phyloP scores from a whole-genome alignment of 2,888 invertebrate species.

The Cheilosia grossa region DNA sequence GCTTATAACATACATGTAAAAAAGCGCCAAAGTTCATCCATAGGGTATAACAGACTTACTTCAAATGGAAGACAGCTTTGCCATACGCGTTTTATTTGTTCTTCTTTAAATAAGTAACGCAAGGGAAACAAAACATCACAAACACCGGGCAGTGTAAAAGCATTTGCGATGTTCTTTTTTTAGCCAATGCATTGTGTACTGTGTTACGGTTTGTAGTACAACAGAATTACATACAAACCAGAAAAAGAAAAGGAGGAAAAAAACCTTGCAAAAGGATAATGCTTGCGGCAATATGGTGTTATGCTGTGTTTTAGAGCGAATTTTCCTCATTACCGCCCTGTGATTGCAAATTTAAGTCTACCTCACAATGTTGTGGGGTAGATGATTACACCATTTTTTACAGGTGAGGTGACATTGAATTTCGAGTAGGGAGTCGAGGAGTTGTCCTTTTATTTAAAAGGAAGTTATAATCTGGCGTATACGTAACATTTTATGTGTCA shows the following conservation, averaged over 20 bases:
- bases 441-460: constrained; percentile 2
- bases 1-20: too few species aligned
- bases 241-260: not conserved
- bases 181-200: constrained; percentile 57
- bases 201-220: constrained; percentile 49
- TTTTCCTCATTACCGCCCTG: constrained; percentile 61
- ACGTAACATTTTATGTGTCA: constrained; percentile 41
- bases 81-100: not conserved
- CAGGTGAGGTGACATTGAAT: constrained; percentile 21
- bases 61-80: not conserved
- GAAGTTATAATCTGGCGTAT: constrained; percentile 37
- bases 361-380: constrained; percentile 1
- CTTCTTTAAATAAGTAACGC: constrained; percentile 30
- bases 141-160: constrained; percentile 47
- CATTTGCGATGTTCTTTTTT: constrained; percentile 52
- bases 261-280: constrained; percentile 64
- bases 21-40: too few species aligned
- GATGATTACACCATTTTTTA: constrained; percentile 13
- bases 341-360: constrained; percentile 43
- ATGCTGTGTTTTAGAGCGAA: constrained; percentile 52
- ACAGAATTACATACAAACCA: constrained; percentile 34
- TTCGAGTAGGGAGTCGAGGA: constrained; percentile 7
- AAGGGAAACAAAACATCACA: constrained; percentile 12
- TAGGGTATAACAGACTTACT: not conserved
- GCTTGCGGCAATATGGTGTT: constrained; percentile 40